Percentiles rank a stretch among this genome's conserved stretches.
These are phyloP conservation scores for Xanthia icteritia DNA, from an alignment of 2,888 invertebrate species.

Conservation along the genomic window DNA sequence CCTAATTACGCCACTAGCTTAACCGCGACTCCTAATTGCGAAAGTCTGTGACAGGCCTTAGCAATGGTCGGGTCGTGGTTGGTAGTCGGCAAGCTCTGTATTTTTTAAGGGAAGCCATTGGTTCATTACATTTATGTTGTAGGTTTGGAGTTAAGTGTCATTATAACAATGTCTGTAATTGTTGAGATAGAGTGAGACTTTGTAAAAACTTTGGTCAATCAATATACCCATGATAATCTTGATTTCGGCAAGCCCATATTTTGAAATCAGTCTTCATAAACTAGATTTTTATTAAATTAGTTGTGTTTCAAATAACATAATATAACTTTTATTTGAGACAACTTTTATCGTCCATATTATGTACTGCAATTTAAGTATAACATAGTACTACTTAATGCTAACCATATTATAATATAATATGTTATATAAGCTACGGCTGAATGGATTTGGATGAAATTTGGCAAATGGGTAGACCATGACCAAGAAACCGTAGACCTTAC, in stretches of 20 bases:
- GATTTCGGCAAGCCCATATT: not conserved
- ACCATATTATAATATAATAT: no score
- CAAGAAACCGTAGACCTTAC: no score
- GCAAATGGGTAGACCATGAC: no score
- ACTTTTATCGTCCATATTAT: no score
- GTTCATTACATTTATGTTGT: not conserved
- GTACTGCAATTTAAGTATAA: no score
- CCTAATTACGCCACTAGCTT: conserved; percentile 51
- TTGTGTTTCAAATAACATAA: not conserved
- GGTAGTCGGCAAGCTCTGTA: not conserved
- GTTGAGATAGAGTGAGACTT: not conserved
- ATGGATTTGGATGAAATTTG: no score
- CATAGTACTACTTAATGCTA: no score
- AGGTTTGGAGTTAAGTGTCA: not conserved
- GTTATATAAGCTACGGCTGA: no score
- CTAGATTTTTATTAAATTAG: not conserved
- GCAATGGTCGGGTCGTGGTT: conserved; percentile 16
- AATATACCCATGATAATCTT: not conserved
- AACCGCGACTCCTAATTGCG: conserved; percentile 50
- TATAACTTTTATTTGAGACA: no score
- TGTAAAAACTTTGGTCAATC: not conserved
- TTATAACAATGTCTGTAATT: not conserved
- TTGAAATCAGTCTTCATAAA: not conserved
- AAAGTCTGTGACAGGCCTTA: conserved; percentile 47
- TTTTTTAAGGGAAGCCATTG: conserved; percentile 17